Conservation (phyloP, 2,888 invertebrate genomes). For the Oxytorus armatus region DNA sequence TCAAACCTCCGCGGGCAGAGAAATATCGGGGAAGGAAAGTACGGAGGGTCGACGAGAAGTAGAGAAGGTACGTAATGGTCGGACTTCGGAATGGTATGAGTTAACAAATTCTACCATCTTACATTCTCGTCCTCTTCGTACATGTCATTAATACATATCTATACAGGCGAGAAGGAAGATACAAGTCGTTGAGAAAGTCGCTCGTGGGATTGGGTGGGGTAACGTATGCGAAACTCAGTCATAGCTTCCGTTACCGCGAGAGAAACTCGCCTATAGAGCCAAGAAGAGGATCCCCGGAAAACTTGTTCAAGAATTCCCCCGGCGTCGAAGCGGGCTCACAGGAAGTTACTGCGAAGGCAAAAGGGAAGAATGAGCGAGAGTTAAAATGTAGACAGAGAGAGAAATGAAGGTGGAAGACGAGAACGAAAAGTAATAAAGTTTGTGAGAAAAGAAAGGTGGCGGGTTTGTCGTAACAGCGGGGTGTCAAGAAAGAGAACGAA, state of each 20-base stretch:
- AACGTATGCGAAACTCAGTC: conserved; percentile 65
- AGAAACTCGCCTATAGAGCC: too few species aligned
- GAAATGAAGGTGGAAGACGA: conserved; percentile 14
- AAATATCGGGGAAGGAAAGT: background rate
- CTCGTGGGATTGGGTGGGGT: conserved; percentile 29
- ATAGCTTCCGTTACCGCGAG: conserved; percentile 60
- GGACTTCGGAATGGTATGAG: conserved; percentile 38
- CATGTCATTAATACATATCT: conserved; percentile 2
- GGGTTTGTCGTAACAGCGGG: conserved; percentile 21
- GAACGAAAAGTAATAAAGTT: conserved; percentile 28
- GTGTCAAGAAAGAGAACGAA: conserved; percentile 1
- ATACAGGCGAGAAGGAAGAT: conserved; percentile 7
- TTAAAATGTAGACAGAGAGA: conserved; percentile 33
- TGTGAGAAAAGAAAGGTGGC: conserved; percentile 32
- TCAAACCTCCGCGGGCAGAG: background rate
- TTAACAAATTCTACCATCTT: conserved; percentile 25
- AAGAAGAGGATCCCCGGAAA: conserved; percentile 46
- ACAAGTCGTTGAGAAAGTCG: conserved; percentile 28
- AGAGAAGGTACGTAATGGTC: conserved; percentile 44
- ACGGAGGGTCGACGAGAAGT: conserved; percentile 18
- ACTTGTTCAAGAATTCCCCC: conserved; percentile 64
- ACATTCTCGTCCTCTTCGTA: background rate
- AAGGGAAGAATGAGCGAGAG: conserved; percentile 29
- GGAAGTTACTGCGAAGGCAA: conserved; percentile 41
- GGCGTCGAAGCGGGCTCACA: conserved; percentile 51